Conservation (phyloP, 2,113 vertebrate species). For the Indicator maculatus region DNA sequence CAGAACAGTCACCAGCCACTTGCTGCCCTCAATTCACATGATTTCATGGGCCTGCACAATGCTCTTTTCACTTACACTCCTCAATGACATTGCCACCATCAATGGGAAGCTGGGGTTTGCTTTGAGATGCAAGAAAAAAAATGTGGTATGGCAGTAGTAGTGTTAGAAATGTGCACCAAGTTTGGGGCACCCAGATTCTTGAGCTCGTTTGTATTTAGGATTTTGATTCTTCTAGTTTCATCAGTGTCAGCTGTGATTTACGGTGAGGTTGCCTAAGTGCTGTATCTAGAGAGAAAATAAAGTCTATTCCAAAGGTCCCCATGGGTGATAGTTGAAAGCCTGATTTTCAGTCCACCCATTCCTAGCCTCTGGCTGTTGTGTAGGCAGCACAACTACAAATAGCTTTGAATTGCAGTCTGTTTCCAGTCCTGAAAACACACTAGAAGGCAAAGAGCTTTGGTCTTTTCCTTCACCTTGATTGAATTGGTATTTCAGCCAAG, state of each 20-base stretch:
- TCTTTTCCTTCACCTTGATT: slow-evolving; percentile 69
- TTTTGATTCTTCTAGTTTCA: background rate
- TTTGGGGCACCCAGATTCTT: background rate
- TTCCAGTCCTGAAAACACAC: slow-evolving; percentile 16
- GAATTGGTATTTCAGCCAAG: slow-evolving; percentile 68
- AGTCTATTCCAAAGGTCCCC: background rate
- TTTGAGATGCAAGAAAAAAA: background rate
- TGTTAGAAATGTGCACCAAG: background rate
- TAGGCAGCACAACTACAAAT: slow-evolving; percentile 12
- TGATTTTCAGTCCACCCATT: background rate
- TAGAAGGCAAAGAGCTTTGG: background rate
- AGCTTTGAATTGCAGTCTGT: background rate
- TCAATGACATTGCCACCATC: background rate
- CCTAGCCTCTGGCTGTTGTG: background rate
- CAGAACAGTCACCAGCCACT: background rate
- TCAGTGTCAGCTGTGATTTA: background rate
- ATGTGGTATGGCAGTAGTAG: background rate
- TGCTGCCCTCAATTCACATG: background rate
- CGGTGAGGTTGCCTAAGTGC: background rate
- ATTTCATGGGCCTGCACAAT: background rate
- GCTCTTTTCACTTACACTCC: background rate
- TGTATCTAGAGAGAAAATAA: background rate
- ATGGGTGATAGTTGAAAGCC: background rate
- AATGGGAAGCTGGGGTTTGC: background rate
- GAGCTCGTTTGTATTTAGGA: background rate